phyloP scores from a whole-genome alignment of 2,797 vertebrate genomes.

The Okamejei kenojei region DNA sequence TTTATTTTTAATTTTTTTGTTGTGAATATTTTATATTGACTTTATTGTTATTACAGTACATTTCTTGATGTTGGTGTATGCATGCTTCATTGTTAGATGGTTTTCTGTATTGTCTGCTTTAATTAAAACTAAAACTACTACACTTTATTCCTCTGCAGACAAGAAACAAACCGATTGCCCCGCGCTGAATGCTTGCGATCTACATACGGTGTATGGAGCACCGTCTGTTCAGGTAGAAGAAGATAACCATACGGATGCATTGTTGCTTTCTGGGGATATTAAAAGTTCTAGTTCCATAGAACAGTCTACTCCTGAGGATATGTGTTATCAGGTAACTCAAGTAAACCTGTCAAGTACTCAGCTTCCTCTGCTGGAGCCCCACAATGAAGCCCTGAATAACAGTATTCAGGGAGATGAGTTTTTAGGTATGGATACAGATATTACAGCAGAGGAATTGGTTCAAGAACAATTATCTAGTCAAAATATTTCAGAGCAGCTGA shows the following conservation, averaged over 20 bases:
- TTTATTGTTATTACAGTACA: no score
- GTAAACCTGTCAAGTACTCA: conserved; percentile 24
- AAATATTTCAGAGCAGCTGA: not conserved
- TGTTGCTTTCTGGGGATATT: conserved; percentile 27
- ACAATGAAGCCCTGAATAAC: conserved; percentile 26
- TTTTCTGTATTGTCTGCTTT: not conserved
- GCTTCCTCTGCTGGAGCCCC: not conserved
- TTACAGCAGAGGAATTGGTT: conserved; percentile 45
- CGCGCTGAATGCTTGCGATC: not conserved
- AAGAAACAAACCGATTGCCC: not conserved
- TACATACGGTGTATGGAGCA: not conserved
- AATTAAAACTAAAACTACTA: not conserved
- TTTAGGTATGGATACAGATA: conserved; percentile 40
- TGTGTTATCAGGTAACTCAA: conserved; percentile 22
- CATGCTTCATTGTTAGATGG: not conserved
- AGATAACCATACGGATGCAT: conserved; percentile 22
- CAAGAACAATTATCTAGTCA: conserved; percentile 38
- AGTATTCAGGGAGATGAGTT: conserved; percentile 18
- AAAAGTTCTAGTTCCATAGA: not conserved
- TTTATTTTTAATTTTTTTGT: no score
- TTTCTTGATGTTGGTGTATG: not conserved
- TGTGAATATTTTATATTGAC: no score
- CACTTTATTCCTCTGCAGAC: not conserved
- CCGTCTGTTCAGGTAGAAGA: not conserved
- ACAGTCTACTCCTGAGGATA: conserved; percentile 18